Evolutionary conservation across 1,140 invertebrate species (phyloP), one percentile per base, ranked within the genome.

Genomic region (Apocrypta bakeri): DNA sequence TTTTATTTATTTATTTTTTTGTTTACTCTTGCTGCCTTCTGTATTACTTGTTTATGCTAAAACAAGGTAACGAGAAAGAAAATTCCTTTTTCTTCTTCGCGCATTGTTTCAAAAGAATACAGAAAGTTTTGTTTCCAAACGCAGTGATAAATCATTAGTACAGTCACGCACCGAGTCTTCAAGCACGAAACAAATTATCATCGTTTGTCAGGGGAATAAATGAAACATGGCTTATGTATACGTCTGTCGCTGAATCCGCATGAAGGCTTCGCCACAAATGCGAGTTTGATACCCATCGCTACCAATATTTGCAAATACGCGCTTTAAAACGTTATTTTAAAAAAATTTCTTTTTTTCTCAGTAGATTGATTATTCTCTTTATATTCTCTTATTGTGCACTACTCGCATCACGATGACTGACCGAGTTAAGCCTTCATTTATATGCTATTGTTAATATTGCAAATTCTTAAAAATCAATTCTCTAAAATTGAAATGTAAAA

Each of bases 81-180:
- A 21, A 56, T n/a, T n/a, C n/a, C n/a, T n/a, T n/a, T n/a, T 48
- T 48, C 2, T 25, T 37, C 33, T 25, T 75, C 24, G 21, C 27
- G 69, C 27, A 68, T n/a, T n/a, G 25, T 84, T 82, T 79, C 81
- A 77, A 84, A 84, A 81, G 83, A 82, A 81, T 84, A 84, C 27
- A 42, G 24, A 79, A 33, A 31, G 4, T 0, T 25, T 1, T 33
- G 33, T 29, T 2, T 21, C 7, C 6, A 24, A 69, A 81, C 61
- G 63, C 68, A 77, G 72, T 68, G 71, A 56, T 72, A 63, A 79
- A 63, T 29, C 27, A 72, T 71, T 42, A 14, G 75, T 48, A 82
- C 75, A 66, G 64, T 66, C 48, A 79, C 64, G 81, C 73, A 76
- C 25, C 66, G 25, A 75, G 56, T 61, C 61, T 77, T 79, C 40